Percentiles rank a stretch among this genome's conserved stretches.
Evolutionary conservation across 1,140 invertebrate genomes (phyloP).

Genomic region (Drosophila novamexicana): DNA sequence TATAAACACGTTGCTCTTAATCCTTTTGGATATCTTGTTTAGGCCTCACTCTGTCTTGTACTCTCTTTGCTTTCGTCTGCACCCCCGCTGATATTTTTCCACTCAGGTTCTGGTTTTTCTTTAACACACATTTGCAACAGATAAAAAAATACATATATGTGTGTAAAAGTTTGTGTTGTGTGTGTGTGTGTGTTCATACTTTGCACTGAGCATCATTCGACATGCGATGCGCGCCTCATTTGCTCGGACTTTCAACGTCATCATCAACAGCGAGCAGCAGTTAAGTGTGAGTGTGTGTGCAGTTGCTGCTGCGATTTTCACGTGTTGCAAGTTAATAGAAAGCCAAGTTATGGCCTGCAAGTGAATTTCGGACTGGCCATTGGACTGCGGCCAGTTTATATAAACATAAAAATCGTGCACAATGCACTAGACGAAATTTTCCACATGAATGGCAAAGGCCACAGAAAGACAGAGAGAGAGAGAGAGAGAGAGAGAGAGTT

Average conservation of each 20-base stretch:
- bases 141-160: not conserved
- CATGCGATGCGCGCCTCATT: slow-evolving; percentile 59
- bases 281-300: not conserved
- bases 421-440: slow-evolving; percentile 79
- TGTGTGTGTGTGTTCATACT: not conserved
- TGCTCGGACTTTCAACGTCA: slow-evolving; percentile 58
- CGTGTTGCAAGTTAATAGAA: slow-evolving; percentile 66
- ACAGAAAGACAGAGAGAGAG: not conserved
- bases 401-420: slow-evolving; percentile 71
- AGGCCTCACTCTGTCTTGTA: not conserved
- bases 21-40: no score
- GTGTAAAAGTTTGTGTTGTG: not conserved
- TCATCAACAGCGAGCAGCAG: slow-evolving; percentile 44
- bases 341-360: slow-evolving; percentile 51
- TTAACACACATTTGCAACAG: slow-evolving; percentile 1
- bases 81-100: not conserved
- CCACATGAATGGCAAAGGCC: slow-evolving; percentile 74
- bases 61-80: not conserved
- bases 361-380: slow-evolving; percentile 29
- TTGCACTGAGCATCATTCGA: slow-evolving; percentile 31
- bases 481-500: not conserved
- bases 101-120: slow-evolving; percentile 2
- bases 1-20: no score
- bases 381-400: slow-evolving; percentile 51
- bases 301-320: slow-evolving; percentile 37